These are phyloP conservation scores for Synanceia verrucosa DNA, from an alignment of 2,797 vertebrate genomes.

Conservation along the genomic window DNA sequence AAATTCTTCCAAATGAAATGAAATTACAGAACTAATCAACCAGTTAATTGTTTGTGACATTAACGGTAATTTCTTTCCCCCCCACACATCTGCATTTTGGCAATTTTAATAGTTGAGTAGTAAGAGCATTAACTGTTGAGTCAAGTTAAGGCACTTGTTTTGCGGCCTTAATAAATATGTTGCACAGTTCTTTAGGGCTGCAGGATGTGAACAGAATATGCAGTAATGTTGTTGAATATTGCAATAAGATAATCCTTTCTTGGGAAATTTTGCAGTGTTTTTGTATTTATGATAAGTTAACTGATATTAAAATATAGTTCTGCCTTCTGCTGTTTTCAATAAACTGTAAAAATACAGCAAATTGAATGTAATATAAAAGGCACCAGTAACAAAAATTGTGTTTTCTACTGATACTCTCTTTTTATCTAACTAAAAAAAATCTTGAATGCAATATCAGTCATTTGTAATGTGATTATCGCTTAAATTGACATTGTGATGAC, in stretches of 20 bases:
- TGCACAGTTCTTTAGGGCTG: neutral
- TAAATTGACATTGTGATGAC: neutral
- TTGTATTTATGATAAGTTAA: neutral
- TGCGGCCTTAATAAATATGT: neutral
- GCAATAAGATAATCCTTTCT: no score
- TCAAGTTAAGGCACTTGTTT: neutral
- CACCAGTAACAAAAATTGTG: neutral
- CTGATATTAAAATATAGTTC: neutral
- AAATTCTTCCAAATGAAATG: neutral
- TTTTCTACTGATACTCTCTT: neutral
- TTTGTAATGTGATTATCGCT: neutral
- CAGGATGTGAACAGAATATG: neutral
- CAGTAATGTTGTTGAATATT: neutral
- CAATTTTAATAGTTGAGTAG: neutral
- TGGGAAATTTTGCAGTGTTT: neutral
- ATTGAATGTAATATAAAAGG: neutral
- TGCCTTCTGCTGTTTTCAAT: no score
- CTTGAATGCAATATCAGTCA: neutral
- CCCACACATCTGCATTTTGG: neutral
- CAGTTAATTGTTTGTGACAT: neutral
- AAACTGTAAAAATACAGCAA: no score
- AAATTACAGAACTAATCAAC: neutral
- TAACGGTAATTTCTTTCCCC: neutral
- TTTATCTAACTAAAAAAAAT: neutral
- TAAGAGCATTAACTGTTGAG: neutral